Evolutionary conservation across 2,888 invertebrate genomes (phyloP).

Genomic region (Dysmachus trigonus): DNA sequence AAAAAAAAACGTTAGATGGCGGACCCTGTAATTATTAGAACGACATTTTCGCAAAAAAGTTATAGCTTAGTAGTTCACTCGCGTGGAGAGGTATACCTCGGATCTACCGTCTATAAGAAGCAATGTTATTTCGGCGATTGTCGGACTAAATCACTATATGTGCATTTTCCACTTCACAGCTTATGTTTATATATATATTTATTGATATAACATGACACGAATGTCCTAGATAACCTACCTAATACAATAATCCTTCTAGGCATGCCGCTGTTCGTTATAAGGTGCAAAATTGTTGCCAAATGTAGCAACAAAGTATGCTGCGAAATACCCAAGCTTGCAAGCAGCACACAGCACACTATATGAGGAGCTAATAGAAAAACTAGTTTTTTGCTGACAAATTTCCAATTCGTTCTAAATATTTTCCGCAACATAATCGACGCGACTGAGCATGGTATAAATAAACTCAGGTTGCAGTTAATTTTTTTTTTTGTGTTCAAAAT

Average conservation of each 20-base stretch:
- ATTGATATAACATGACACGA: background rate
- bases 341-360: background rate
- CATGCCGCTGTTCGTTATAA: background rate
- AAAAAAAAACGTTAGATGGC: no score
- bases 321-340: background rate
- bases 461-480: background rate
- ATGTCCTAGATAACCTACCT: background rate
- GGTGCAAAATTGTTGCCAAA: background rate
- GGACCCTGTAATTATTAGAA: no score
- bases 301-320: background rate
- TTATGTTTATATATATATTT: background rate
- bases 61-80: no score
- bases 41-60: no score
- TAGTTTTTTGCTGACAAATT: background rate
- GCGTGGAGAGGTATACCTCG: no score
- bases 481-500: background rate
- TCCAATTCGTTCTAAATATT: background rate
- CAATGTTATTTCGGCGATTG: no score
- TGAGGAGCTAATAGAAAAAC: background rate
- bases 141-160: no score
- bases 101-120: no score
- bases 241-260: background rate
- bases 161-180: no score
- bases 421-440: background rate
- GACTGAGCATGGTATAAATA: background rate